These are phyloP conservation scores for Physella acuta DNA, from an alignment of 1,140 invertebrate genomes.

Conservation along the genomic window DNA sequence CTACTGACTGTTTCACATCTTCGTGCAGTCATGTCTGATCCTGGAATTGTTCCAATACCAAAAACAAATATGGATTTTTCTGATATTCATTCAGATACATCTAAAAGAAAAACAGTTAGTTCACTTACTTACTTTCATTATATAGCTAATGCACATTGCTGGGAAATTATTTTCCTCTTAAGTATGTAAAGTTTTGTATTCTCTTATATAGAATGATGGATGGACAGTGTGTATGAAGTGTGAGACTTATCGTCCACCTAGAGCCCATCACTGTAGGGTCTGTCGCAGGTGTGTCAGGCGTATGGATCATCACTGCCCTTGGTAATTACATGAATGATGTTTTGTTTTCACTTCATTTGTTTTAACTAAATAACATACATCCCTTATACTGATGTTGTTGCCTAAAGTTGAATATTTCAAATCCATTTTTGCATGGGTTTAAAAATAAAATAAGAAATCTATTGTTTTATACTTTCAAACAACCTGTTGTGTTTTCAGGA, in stretches of 20 bases:
- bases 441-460: slow-evolving; percentile 2
- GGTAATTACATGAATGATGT: too few species aligned
- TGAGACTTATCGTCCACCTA: slow-evolving; percentile 83
- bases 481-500: slow-evolving; percentile 70
- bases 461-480: slow-evolving; percentile 22
- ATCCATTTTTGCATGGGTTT: background rate
- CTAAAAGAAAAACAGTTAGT: slow-evolving; percentile 15
- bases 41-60: slow-evolving; percentile 82
- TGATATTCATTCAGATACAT: slow-evolving; percentile 71
- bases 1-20: slow-evolving; percentile 76
- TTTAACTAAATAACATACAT: too few species aligned
- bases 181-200: background rate
- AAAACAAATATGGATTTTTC: slow-evolving; percentile 81
- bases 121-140: background rate
- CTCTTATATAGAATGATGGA: slow-evolving; percentile 63
- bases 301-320: slow-evolving; percentile 92
- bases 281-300: slow-evolving; percentile 82
- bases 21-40: slow-evolving; percentile 84
- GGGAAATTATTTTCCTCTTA: background rate
- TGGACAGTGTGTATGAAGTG: slow-evolving; percentile 89
- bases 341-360: too few species aligned
- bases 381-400: too few species aligned
- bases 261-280: slow-evolving; percentile 88
- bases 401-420: too few species aligned
- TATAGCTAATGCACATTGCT: slow-evolving; percentile 13